phyloP scores from a whole-genome alignment of 2,113 vertebrate species.

The Tachysurus vachellii region DNA sequence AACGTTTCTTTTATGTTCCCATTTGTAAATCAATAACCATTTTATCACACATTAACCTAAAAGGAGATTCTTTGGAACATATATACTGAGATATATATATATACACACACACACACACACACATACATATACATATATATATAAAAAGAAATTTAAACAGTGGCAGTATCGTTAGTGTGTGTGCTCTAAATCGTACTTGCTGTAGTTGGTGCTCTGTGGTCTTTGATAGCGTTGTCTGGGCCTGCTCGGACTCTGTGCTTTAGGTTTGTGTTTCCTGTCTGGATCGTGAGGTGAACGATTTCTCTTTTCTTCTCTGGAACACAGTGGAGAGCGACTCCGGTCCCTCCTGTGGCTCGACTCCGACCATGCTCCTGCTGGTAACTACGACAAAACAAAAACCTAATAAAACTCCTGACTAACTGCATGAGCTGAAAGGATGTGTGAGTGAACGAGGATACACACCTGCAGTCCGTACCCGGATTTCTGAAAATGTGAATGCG shows the following conservation, averaged over 20 bases:
- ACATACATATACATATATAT: too few relatives aligned
- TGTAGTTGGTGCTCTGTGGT: constrained; percentile 69
- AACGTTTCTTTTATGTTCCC: too few relatives aligned
- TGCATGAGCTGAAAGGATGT: too few relatives aligned
- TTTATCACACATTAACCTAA: too few relatives aligned
- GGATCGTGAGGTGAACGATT: constrained; percentile 50
- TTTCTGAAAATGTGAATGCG: constrained; percentile 60
- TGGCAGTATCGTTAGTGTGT: not conserved
- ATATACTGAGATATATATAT: too few relatives aligned
- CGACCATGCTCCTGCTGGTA: constrained; percentile 54
- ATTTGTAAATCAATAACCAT: too few relatives aligned
- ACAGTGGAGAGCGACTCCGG: constrained; percentile 64
- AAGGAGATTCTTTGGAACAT: too few relatives aligned
- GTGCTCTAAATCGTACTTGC: constrained; percentile 70
- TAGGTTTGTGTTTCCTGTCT: constrained; percentile 63
- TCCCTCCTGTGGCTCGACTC: constrained; percentile 53
- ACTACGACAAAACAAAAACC: constrained; percentile 47
- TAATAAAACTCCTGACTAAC: not conserved
- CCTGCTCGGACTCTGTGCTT: constrained; percentile 70
- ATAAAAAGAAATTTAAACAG: too few relatives aligned
- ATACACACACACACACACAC: too few relatives aligned
- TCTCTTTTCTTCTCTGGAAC: constrained; percentile 56
- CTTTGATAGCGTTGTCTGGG: constrained; percentile 69
- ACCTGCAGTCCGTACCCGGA: constrained; percentile 88
- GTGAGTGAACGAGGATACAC: not conserved